phyloP scores from a whole-genome alignment of 2,113 vertebrate species.

The Halichoeres trimaculatus region DNA sequence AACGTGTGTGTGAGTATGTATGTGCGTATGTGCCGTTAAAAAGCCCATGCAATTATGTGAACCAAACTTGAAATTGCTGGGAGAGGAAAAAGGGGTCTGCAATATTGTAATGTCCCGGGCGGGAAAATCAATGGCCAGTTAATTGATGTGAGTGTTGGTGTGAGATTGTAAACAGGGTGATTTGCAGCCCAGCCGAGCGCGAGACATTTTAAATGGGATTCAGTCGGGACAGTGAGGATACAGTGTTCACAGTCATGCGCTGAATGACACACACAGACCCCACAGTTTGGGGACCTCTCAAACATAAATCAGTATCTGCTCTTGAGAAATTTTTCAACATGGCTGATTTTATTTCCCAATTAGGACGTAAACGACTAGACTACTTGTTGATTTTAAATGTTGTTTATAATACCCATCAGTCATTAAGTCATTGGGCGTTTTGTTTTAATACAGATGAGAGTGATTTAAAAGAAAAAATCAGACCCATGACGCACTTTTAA shows the following conservation, averaged over 20 bases:
- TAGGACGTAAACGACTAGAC: not conserved
- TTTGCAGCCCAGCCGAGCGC: slow-evolving; percentile 88
- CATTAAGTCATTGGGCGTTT: not conserved
- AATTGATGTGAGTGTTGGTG: slow-evolving; percentile 91
- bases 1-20: slow-evolving; percentile 7
- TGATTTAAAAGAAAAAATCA: not conserved
- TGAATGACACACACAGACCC: slow-evolving; percentile 76
- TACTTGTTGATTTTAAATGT: not conserved
- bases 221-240: slow-evolving; percentile 76
- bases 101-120: slow-evolving; percentile 84
- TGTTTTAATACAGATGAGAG: not conserved
- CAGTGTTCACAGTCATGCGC: slow-evolving; percentile 68
- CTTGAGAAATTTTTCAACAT: slow-evolving; percentile 41
- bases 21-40: slow-evolving; percentile 24
- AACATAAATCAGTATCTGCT: slow-evolving; percentile 48
- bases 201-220: slow-evolving; percentile 87
- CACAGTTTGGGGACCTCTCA: slow-evolving; percentile 59
- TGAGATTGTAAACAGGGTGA: slow-evolving; percentile 90
- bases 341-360: not conserved
- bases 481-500: not conserved
- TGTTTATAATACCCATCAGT: not conserved
- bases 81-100: slow-evolving; percentile 70
- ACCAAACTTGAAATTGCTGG: slow-evolving; percentile 65
- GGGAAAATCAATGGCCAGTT: slow-evolving; percentile 87
- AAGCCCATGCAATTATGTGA: slow-evolving; percentile 61